Conservation (phyloP, 2,888 invertebrate genomes). For the Cyaniris semiargus region DNA sequence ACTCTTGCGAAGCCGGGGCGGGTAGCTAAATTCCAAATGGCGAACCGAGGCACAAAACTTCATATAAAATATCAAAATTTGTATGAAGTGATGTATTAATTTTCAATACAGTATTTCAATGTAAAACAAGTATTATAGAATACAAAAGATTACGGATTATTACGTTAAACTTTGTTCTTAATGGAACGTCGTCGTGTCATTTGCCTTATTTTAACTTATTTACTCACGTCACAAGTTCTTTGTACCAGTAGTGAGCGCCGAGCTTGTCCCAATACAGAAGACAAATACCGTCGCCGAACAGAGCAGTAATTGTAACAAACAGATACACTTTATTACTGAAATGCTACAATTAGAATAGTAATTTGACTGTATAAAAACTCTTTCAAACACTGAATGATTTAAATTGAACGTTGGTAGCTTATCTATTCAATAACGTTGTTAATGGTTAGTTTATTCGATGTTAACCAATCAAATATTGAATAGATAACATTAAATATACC, state of each 20-base stretch:
- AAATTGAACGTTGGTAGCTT: too few species aligned
- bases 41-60: too few species aligned
- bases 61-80: too few species aligned
- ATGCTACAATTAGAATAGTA: constrained; percentile 40
- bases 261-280: constrained; percentile 68
- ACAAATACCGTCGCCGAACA: constrained; percentile 70
- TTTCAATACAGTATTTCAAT: too few species aligned
- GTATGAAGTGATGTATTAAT: too few species aligned
- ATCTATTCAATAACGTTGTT: not conserved
- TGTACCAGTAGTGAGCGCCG: constrained; percentile 55
- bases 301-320: constrained; percentile 74
- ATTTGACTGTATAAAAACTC: constrained; percentile 5
- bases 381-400: not conserved
- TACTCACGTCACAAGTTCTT: constrained; percentile 67
- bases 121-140: too few species aligned
- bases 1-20: too few species aligned
- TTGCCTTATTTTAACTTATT: constrained; percentile 64
- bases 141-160: not conserved
- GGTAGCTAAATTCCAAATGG: too few species aligned
- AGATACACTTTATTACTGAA: constrained; percentile 61
- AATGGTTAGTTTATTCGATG: not conserved
- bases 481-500: not conserved
- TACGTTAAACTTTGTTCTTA: not conserved
- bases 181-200: not conserved
- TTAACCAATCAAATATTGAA: not conserved